These are phyloP conservation scores for Stegostoma tigrinum DNA, from an alignment of 2,113 vertebrate genomes.

Conservation along the genomic window DNA sequence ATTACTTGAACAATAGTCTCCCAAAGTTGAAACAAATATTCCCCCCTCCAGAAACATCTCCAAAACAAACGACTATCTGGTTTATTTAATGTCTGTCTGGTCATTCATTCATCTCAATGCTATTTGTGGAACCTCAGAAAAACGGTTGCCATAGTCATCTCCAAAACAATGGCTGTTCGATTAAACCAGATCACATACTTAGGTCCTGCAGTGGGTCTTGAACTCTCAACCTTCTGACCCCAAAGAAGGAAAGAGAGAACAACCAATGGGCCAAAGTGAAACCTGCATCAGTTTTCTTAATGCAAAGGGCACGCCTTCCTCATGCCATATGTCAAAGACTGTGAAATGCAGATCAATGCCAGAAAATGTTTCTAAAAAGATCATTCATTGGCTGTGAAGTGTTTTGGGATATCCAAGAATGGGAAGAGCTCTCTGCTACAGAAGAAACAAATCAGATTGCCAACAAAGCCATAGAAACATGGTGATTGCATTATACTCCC, in stretches of 20 bases:
- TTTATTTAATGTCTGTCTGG: neutral
- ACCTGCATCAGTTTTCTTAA: neutral
- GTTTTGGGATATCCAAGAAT: neutral
- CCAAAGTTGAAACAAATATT: neutral
- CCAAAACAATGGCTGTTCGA: neutral
- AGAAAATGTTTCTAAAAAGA: neutral
- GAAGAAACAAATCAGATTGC: neutral
- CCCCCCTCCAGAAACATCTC: neutral
- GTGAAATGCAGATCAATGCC: neutral
- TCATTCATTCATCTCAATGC: neutral
- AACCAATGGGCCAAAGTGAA: too few relatives aligned
- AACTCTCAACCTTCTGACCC: neutral
- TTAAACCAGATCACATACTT: neutral
- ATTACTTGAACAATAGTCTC: neutral
- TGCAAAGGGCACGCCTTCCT: neutral
- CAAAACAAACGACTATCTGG: neutral
- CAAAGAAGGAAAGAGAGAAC: neutral
- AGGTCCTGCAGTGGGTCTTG: neutral
- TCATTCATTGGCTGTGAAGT: neutral
- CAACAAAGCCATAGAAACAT: neutral
- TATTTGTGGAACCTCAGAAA: neutral
- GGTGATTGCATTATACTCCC: neutral
- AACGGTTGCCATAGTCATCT: neutral
- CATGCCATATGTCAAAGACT: neutral
- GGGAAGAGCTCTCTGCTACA: neutral